These are phyloP conservation scores for Centropyge bicolor DNA, from an alignment of 2,797 vertebrate species.

Conservation along the genomic window DNA sequence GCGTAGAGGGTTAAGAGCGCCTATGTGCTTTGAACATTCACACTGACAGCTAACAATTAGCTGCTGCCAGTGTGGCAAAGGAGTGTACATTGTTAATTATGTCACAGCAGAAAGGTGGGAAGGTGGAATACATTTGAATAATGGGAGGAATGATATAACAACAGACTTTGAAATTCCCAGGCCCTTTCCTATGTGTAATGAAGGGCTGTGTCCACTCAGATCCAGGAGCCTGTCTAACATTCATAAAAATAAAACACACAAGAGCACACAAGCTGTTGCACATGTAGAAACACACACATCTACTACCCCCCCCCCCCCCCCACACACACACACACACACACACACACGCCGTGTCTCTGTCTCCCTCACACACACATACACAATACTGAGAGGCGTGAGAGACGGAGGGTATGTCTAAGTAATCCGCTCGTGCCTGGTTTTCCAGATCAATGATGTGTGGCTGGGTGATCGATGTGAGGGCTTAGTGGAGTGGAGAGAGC, in stretches of 20 bases:
- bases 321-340: slow-evolving; percentile 21
- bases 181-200: slow-evolving; percentile 61
- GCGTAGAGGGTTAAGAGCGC: slow-evolving; percentile 58
- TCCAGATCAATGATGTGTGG: slow-evolving; percentile 89
- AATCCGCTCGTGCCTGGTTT: slow-evolving; percentile 88
- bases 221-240: slow-evolving; percentile 40
- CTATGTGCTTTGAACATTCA: slow-evolving; percentile 70
- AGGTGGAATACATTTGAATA: slow-evolving; percentile 86
- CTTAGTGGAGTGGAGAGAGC: slow-evolving; percentile 81
- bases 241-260: slow-evolving; percentile 53
- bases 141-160: slow-evolving; percentile 72
- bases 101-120: slow-evolving; percentile 78
- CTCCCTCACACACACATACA: slow-evolving; percentile 33
- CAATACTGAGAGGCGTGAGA: slow-evolving; percentile 58
- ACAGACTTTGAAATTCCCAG: slow-evolving; percentile 58
- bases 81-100: slow-evolving; percentile 83
- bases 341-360: not conserved
- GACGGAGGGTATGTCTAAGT: slow-evolving; percentile 81
- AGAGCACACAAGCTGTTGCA: slow-evolving; percentile 27
- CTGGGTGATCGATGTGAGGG: slow-evolving; percentile 88
- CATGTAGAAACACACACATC: slow-evolving; percentile 33
- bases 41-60: slow-evolving; percentile 85
- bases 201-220: slow-evolving; percentile 60
- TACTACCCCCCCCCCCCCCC: not conserved
- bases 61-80: slow-evolving; percentile 69